Base-by-base conservation (phyloP, 2,888 invertebrate genomes). In the Drosophila phalerata region DNA sequence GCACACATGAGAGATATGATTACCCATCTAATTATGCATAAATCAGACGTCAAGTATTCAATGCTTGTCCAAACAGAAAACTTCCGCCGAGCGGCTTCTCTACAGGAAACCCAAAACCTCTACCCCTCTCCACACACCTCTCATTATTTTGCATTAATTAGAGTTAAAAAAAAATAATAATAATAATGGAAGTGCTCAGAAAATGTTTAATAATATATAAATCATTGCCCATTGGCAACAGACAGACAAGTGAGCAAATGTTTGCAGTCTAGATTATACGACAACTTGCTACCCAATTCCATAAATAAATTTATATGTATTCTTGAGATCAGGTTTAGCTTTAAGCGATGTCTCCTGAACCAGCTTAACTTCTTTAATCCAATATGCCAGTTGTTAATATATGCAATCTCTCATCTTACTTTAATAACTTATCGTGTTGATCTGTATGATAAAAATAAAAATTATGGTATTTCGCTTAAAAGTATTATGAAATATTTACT, bases 1-100 rank as follows among this genome's bases (percentile, higher is more conserved):
- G 73, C 60, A 34, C 34, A 64, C 48, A 13, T 48, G 32, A 43
- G 53, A 70, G 58, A 60, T 75, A 64, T 64, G 69, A 72, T 79
- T 80, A 75, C 69, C 69, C 69, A 68, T 83, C 81, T 88, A 84
- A 84, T 84, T 88, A 84, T 84, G 74, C 86, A 86, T 60, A 56
- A 55, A 47, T 47, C 66, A 53, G 53, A 69, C 69, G 25, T 85
- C 74, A 73, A 88, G 72, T 85, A 65, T 62, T 66, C 69, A 62
- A 28, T 1, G 28, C 28, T 28, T 28, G 28, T 28, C 28, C 5
- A 28, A 43, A 74, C 74, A 73, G 45, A 70, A 72, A 85, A 68
- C 89, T 85, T 85, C 84, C 89, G 84, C 70, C 63, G 70, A 83
- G 34, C 67, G 52, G 37, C 52, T 17, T 43, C 57, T 80, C 67